Base-by-base conservation (phyloP, 2,797 vertebrate species). In the Sebastes jordani region DNA sequence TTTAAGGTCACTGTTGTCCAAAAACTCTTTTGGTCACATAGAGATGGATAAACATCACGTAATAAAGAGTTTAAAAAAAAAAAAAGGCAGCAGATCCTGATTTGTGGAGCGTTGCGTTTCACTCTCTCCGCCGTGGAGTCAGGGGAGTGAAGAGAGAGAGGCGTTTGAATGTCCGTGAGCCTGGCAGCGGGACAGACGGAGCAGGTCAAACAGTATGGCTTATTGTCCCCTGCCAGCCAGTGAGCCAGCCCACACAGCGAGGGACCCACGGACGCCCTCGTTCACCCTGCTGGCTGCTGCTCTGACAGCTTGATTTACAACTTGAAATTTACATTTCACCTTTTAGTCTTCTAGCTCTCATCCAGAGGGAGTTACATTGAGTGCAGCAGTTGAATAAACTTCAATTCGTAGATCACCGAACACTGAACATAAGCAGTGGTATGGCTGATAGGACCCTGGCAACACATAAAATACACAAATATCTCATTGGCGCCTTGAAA, bases 161-260 rank as follows among this genome's bases (percentile, higher is more conserved):
- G 11, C 32, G 69, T 89, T 82, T 91, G 80, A 90, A 82, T 80
- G 84, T 88, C 78, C 25, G 36, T 83, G 65, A 85, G 85, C 65
- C 84, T 89, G 92, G 91, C 86, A 86, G 75, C 3, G 81, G 77
- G 84, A 91, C 87, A 85, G 87, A 62, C 56, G 5, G 78, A 25
- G 80, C 70, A 63, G 90, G 90, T 92, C 81, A 89, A 89, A 93
- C 93, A 93, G 90, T 93, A 81, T 80, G 86, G 90, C 91, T 91
- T 91, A 92, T 93, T 93, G 93, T 94, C 89, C 85, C 81, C 81
- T 70, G 79, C 86, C 86, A 88, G 89, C 82, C 76, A 76, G 87
- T n/a, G 38, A 34, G 83, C 5, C 80, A 20, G 92, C 90, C 91
- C 93, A 92, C 93, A 93, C 89, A 90, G 86, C 29, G 29, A 86